Conservation (phyloP, 2,888 invertebrate genomes). For the Acanthopleura granulata region DNA sequence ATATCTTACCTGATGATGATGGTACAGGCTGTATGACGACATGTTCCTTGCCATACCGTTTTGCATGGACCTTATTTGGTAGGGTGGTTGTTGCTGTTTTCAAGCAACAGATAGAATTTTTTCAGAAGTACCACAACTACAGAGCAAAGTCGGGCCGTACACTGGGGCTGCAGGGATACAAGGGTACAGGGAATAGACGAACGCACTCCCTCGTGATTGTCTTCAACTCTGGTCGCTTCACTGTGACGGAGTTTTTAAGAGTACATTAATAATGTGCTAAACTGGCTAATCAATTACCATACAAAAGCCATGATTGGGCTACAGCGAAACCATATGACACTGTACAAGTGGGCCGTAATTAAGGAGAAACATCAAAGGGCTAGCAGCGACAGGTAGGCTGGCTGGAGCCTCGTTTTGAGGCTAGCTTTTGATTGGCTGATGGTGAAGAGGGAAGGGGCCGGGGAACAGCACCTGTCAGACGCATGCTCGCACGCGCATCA, state of each 20-base stretch:
- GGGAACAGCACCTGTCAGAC: background rate
- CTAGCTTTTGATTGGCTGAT: background rate
- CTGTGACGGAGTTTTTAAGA: slow-evolving; percentile 1
- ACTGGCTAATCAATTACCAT: background rate
- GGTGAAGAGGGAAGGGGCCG: background rate
- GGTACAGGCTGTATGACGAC: slow-evolving; percentile 5
- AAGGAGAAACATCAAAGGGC: slow-evolving; percentile 2
- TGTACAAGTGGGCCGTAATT: slow-evolving; percentile 1
- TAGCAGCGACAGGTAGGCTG: background rate
- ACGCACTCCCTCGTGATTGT: no score
- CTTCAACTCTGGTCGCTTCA: no score
- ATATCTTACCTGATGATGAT: background rate
- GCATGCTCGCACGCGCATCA: background rate
- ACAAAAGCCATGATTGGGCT: slow-evolving; percentile 7
- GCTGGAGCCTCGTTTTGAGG: background rate
- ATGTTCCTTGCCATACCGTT: background rate
- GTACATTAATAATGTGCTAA: slow-evolving; percentile 10
- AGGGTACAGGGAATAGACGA: no score
- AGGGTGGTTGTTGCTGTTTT: background rate
- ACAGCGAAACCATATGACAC: slow-evolving; percentile 4
- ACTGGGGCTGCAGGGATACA: no score
- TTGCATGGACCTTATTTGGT: background rate
- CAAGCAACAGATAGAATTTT: no score
- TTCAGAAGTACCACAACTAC: no score
- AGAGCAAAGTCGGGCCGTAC: no score